Evolutionary conservation across 1,140 invertebrate species (phyloP), one percentile per base, ranked within the genome.

Genomic region (Scaptodrosophila lebanonensis): DNA sequence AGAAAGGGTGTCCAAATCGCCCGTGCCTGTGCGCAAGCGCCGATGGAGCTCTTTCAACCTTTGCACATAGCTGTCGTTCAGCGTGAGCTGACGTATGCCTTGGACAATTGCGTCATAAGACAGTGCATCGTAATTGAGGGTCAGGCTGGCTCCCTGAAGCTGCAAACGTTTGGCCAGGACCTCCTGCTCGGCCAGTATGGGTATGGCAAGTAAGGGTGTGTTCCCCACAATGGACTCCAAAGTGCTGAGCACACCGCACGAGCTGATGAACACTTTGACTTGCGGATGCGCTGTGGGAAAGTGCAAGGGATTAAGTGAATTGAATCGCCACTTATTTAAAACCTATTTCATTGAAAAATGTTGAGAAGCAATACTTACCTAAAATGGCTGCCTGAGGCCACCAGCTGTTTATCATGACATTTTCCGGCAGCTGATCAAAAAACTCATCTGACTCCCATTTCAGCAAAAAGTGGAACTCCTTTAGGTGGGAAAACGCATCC

Each of bases 341-440:
- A n/a, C n/a, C 18, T 20, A 13, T 38, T 6, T 38, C 9, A 4
- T 33, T 33, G 8, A 33, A 9, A 33, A 5, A 8, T 5, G 6
- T 33, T 33, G 3, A 8, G 9, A 2, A 30, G n/a, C 9, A 58
- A 2, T 22, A 9, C 38, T 35, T 45, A 84, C 73, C 49, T 45
- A 93, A 82, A 66, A 94, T 88, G 48, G 92, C 92, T 56, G 90
- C 90, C 71, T 95, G 93, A 0, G 93, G 93, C 25, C 92, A 82
- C 93, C 93, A 94, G 36, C 90, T 90, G 17, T 83, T 87, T 5
- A 91, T 76, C 64, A 91, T 88, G 0, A 94, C 86, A 84, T 94
- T 94, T 0, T 86, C 63, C 0, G 91, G 66, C 20, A 64, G 33
- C n/a, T 47, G 87, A 51, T 89, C 87, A 3, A 53, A 16, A 15